Base-by-base conservation (phyloP, 2,113 vertebrate genomes). In the Etheostoma spectabile region DNA sequence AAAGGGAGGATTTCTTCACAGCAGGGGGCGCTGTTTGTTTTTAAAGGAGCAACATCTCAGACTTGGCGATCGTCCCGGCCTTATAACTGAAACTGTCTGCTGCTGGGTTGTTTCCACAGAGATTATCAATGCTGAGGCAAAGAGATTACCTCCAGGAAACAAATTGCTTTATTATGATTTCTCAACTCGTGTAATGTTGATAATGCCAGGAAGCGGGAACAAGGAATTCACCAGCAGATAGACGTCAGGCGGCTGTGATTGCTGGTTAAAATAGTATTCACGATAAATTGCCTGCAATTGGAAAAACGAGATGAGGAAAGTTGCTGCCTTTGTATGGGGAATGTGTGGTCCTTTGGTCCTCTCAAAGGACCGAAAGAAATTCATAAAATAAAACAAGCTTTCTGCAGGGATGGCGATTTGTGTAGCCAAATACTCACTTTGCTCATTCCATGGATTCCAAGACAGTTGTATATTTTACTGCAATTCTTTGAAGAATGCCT, bases 141-240 rank as follows among this genome's bases (percentile, higher is more conserved):
- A 80, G 64, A 83, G 82, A 91, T 89, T 88, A 89, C 89, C 83
- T 81, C 69, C 70, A 73, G 69, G 61, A 85, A 87, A 80, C 74
- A 85, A 87, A 84, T 69, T 74, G 79, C 61, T 85, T 81, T 83
- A 83, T 86, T 88, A 68, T 82, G 27, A 89, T 85, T 91, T 89
- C 79, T 69, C 55, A 59, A 74, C 77, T 82, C 33, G 8, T 74
- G 56, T 88, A 15, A 70, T 76, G 68, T 77, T 88, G 70, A 67
- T 69, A 74, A 60, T 60, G 19, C 21, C 18, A 72, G 61, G 64
- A 68, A 74, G 46, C 1, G 15, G 53, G 63, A 74, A 74, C 22
- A 22, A 63, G 42, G 52, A 80, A 61, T 83, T 86, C 64, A 73
- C 48, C 30, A 3, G 52, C 33, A 6, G 59, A 56, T 53, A 73